Conservation (phyloP, 23 tunicate genomes). For the Halocynthia roretzi region DNA sequence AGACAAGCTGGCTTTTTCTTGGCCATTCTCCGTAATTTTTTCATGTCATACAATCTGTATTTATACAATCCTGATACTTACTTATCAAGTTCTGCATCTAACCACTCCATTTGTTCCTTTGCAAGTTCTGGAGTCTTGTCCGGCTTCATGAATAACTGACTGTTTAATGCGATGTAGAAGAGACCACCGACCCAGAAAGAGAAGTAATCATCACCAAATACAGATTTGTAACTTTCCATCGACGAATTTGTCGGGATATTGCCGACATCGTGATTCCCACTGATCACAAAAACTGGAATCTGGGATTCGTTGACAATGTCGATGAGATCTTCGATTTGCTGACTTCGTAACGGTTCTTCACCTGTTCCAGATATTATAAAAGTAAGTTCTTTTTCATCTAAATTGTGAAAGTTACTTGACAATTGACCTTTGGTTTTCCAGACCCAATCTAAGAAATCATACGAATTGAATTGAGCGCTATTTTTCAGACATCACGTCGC, state of each 20-base stretch:
- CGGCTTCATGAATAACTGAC: conserved; percentile 48
- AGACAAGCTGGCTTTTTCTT: too few species aligned
- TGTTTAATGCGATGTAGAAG: conserved; percentile 69
- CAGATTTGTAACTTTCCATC: conserved; percentile 24
- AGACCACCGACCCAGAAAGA: conserved; percentile 68
- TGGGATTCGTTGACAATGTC: conserved; percentile 20
- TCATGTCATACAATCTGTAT: background rate
- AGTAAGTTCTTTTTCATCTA: too few species aligned
- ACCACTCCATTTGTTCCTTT: conserved; percentile 43
- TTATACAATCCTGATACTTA: background rate
- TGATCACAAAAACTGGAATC: conserved; percentile 61
- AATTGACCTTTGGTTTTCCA: too few species aligned
- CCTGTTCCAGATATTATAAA: conserved; percentile 10
- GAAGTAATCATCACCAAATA: conserved; percentile 83
- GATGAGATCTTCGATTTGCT: conserved; percentile 39
- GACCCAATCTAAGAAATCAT: too few species aligned
- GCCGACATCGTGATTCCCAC: conserved; percentile 92
- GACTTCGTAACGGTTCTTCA: background rate
- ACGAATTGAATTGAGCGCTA: too few species aligned
- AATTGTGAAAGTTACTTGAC: too few species aligned
- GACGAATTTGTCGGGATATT: conserved; percentile 53
- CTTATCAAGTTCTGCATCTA: conserved; percentile 51
- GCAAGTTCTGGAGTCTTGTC: conserved; percentile 26
- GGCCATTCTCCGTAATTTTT: background rate
- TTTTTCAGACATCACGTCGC: too few species aligned